phyloP scores from a whole-genome alignment of 2,113 vertebrate genomes.

The Carassius auratus region DNA sequence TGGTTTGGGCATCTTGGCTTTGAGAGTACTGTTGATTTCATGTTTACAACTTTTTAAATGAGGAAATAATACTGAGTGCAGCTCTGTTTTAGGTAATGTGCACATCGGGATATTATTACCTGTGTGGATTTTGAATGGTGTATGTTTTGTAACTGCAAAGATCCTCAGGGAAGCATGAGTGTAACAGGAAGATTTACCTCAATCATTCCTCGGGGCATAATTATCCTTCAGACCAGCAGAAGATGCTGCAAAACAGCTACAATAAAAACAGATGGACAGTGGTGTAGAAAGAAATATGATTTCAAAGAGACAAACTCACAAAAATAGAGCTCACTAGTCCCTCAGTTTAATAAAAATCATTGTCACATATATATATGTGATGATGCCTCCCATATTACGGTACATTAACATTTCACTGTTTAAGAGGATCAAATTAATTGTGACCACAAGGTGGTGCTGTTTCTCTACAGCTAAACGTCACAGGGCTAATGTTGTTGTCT shows the following conservation, averaged over 20 bases:
- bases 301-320: background rate
- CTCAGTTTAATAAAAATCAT: background rate
- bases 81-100: slow-evolving; percentile 23
- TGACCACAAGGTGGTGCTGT: slow-evolving; percentile 48
- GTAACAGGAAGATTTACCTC: background rate
- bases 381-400: background rate
- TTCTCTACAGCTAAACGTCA: slow-evolving; percentile 7
- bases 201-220: slow-evolving; percentile 36
- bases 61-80: background rate
- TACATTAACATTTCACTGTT: background rate
- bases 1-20: too few species aligned
- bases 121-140: slow-evolving; percentile 2
- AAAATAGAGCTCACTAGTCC: background rate
- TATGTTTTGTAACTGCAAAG: slow-evolving; percentile 8
- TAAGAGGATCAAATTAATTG: background rate
- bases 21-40: background rate
- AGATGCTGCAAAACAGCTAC: slow-evolving; percentile 8
- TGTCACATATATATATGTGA: background rate
- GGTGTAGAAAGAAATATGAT: background rate
- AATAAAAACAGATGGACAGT: slow-evolving; percentile 2
- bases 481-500: background rate
- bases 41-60: background rate
- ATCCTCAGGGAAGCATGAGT: background rate
- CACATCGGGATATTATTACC: background rate
- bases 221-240: slow-evolving; percentile 8